Evolutionary conservation across 2,113 vertebrate genomes (phyloP).

Genomic region (Toxotes jaculatrix): DNA sequence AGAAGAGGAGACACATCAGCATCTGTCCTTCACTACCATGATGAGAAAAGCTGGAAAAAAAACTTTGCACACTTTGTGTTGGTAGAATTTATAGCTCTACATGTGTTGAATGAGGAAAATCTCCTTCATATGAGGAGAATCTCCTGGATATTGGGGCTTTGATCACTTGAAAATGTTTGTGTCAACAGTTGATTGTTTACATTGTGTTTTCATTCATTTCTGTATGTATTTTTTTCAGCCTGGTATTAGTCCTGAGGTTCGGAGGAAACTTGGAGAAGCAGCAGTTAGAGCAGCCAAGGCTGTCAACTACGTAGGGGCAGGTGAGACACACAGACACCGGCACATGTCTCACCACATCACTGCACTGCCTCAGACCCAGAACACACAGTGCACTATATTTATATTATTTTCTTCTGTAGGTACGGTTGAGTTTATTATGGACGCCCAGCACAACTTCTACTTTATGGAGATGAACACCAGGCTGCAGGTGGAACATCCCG

Average conservation of each 20-base stretch:
- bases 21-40: background rate
- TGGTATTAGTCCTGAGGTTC: constrained; percentile 91
- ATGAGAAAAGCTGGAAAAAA: background rate
- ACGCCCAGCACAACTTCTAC: constrained; percentile 95
- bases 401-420: constrained; percentile 78
- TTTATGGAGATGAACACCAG: constrained; percentile 99
- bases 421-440: constrained; percentile 99
- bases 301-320: constrained; percentile 96
- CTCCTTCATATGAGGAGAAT: background rate
- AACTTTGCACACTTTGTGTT: background rate
- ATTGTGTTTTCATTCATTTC: background rate
- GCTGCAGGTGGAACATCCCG: constrained; percentile 96
- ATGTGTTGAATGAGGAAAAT: background rate
- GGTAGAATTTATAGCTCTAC: no score
- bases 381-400: background rate
- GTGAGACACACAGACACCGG: constrained; percentile 72
- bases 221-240: constrained; percentile 82
- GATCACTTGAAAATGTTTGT: constrained; percentile 4
- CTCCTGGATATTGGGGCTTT: background rate
- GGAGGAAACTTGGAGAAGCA: constrained; percentile 93
- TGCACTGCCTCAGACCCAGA: background rate
- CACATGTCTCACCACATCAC: background rate
- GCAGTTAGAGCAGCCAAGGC: constrained; percentile 96
- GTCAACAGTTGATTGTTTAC: constrained; percentile 14
- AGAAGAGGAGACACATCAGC: background rate